A percentile compares a stretch with the other conserved stretches of the same genome.
phyloP scores from a whole-genome alignment of 2,888 invertebrate species.

The Drosophila nigricruria region DNA sequence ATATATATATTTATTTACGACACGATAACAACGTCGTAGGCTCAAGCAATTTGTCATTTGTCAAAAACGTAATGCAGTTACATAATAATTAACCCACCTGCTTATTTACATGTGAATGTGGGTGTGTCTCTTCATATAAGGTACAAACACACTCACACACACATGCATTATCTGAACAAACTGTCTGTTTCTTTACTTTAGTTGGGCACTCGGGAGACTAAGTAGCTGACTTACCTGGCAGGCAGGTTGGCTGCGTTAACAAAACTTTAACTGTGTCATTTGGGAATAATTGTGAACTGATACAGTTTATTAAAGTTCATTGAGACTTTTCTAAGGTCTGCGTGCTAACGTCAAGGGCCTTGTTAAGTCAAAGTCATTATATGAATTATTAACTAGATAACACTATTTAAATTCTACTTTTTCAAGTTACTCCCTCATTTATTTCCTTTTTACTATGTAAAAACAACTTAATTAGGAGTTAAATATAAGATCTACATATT shows the following conservation, averaged over 20 bases:
- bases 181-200: constrained; percentile 33
- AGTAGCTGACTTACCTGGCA: background rate
- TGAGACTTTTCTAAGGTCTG: background rate
- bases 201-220: constrained; percentile 9
- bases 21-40: constrained; percentile 23
- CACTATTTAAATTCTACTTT: background rate
- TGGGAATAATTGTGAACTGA: background rate
- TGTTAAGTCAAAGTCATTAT: background rate
- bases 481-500: constrained; percentile 1
- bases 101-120: constrained; percentile 21
- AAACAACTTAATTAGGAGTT: background rate
- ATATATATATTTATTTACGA: constrained; percentile 32
- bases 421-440: background rate
- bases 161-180: constrained; percentile 31
- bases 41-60: constrained; percentile 77
- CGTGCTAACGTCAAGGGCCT: background rate
- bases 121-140: too few relatives aligned
- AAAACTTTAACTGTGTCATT: background rate
- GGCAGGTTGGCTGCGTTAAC: background rate
- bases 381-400: background rate
- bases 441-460: background rate
- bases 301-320: constrained; percentile 6
- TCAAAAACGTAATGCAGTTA: constrained; percentile 76
- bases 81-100: constrained; percentile 73
- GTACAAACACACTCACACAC: background rate